Percentiles rank a stretch among this genome's conserved stretches.
phyloP scores from a whole-genome alignment of 2,797 vertebrate genomes.

The Lagodon rhomboides region DNA sequence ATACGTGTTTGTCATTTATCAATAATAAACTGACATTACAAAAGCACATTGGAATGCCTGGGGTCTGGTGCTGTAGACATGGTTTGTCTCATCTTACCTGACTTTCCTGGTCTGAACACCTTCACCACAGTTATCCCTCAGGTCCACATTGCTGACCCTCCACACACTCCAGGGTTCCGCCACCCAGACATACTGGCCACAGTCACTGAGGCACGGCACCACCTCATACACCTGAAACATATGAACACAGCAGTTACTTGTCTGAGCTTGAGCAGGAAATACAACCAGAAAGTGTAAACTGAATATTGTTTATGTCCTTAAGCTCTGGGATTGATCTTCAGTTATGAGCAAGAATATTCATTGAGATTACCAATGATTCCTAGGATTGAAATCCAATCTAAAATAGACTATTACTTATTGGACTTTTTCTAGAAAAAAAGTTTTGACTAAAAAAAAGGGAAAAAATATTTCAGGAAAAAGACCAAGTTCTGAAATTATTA shows the following conservation, averaged over 20 bases:
- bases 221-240: conserved; percentile 94
- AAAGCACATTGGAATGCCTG: too few species aligned
- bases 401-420: background rate
- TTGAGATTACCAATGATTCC: background rate
- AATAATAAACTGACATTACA: too few species aligned
- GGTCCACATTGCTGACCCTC: conserved; percentile 95
- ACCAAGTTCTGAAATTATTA: background rate
- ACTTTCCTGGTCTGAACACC: conserved; percentile 98
- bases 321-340: background rate
- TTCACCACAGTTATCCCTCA: conserved; percentile 95
- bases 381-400: background rate
- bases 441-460: background rate
- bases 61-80: background rate
- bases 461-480: background rate
- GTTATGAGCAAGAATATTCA: background rate
- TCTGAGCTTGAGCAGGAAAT: background rate
- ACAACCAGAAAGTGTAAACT: background rate
- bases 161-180: conserved; percentile 97
- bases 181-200: conserved; percentile 94
- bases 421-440: background rate
- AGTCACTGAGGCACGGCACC: conserved; percentile 97
- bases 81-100: conserved; percentile 82
- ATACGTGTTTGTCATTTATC: too few species aligned
- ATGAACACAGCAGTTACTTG: conserved; percentile 17
- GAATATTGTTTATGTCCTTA: background rate